A percentile compares a stretch with the other conserved stretches of the same genome.
These are phyloP conservation scores for Drosophila varians DNA, from an alignment of 1,140 invertebrate species.

Conservation along the genomic window DNA sequence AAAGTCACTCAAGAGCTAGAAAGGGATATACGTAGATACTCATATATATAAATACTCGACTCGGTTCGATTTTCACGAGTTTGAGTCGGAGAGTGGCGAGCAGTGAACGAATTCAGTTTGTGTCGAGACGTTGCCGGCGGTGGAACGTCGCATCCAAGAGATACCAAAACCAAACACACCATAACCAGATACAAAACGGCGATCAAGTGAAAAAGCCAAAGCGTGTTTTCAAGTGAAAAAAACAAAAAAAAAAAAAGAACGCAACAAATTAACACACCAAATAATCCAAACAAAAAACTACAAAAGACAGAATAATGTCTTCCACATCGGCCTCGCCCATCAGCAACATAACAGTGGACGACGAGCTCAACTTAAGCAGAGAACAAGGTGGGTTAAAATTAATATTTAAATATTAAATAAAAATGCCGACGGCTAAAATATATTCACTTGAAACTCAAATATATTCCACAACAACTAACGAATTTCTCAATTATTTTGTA, in stretches of 20 bases:
- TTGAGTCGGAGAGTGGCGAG: conserved; percentile 73
- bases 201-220: conserved; percentile 28
- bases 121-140: conserved; percentile 75
- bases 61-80: conserved; percentile 58
- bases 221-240: conserved; percentile 15
- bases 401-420: conserved; percentile 4
- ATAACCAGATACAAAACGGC: conserved; percentile 10
- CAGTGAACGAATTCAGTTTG: conserved; percentile 69
- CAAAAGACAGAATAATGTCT: conserved; percentile 75
- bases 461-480: conserved; percentile 15
- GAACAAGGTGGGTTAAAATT: conserved; percentile 72
- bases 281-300: conserved; percentile 38
- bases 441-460: background rate
- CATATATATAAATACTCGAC: conserved; percentile 13
- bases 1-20: conserved; percentile 60
- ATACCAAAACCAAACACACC: conserved; percentile 23
- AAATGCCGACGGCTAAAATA: conserved; percentile 60
- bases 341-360: conserved; percentile 83
- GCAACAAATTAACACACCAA: conserved; percentile 5
- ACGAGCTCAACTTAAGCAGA: conserved; percentile 79
- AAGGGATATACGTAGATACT: conserved; percentile 25
- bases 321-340: conserved; percentile 81
- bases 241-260: conserved; percentile 1
- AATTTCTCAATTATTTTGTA: conserved; percentile 12
- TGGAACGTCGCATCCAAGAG: conserved; percentile 66